A percentile compares a stretch with the other conserved stretches of the same genome.
Evolutionary conservation across 2,113 vertebrate species (phyloP).

Genomic region (Greenwoodochromis staneri): DNA sequence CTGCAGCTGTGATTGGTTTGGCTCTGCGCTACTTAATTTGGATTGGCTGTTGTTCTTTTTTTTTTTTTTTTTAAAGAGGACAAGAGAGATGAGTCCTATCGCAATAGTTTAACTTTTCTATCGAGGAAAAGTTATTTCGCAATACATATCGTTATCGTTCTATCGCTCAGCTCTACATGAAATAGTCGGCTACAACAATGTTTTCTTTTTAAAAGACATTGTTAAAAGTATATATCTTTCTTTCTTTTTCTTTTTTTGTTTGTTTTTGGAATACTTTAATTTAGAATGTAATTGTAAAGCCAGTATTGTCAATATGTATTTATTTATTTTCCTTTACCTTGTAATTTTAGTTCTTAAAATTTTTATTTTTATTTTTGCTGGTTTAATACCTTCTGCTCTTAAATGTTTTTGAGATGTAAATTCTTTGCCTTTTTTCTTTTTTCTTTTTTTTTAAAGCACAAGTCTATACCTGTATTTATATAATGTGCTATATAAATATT

Average conservation of each 20-base stretch:
- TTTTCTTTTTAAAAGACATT: neutral
- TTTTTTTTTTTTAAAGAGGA: too few relatives aligned
- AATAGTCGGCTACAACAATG: fast-evolving
- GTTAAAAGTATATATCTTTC: fast-evolving
- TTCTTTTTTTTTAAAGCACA: neutral
- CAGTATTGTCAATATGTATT: neutral
- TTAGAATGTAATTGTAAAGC: neutral
- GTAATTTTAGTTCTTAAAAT: neutral
- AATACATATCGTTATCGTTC: too few relatives aligned
- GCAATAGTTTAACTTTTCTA: too few relatives aligned
- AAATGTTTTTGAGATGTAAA: neutral
- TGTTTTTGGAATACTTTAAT: neutral
- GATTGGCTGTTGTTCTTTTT: too few relatives aligned
- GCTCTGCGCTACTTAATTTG: too few relatives aligned
- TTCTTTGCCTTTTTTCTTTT: neutral
- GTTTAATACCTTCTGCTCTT: neutral
- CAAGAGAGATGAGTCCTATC: too few relatives aligned
- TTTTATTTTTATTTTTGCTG: neutral
- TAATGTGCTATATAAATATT: neutral
- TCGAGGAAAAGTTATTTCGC: too few relatives aligned
- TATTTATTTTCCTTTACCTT: neutral
- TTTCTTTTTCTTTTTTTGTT: neutral
- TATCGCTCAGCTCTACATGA: neutral
- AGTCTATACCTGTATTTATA: neutral
- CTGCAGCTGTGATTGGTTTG: too few relatives aligned